A percentile compares a stretch with the other conserved stretches of the same genome.
phyloP scores from a whole-genome alignment of 2,113 vertebrate genomes.

The Chamaea fasciata region DNA sequence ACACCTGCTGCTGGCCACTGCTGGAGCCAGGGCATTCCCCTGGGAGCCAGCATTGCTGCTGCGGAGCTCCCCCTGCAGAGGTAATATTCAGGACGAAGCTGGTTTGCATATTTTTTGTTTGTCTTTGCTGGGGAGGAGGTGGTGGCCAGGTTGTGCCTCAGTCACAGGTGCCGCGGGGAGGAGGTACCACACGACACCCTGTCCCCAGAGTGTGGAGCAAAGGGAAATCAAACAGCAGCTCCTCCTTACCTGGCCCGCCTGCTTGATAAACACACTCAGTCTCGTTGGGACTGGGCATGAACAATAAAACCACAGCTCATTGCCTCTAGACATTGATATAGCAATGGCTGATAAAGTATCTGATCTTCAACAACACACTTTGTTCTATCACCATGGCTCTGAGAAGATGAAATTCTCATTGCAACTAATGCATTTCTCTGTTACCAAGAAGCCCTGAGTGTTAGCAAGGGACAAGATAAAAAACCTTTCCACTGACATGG shows the following conservation, averaged over 20 bases:
- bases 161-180: not conserved
- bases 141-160: not conserved
- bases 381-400: not conserved
- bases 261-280: slow-evolving; percentile 40
- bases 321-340: not conserved
- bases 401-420: not conserved
- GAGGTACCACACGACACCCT: not conserved
- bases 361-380: not conserved
- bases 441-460: not conserved
- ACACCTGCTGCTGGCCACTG: not conserved
- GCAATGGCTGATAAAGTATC: not conserved
- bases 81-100: not conserved
- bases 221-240: slow-evolving; percentile 9
- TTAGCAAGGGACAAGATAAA: not conserved
- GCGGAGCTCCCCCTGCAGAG: not conserved
- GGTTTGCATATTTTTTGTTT: not conserved
- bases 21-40: not conserved
- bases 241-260: slow-evolving; percentile 2
- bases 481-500: not conserved
- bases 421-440: not conserved
- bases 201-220: not conserved
- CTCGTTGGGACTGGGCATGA: not conserved
- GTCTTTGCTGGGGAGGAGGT: not conserved
- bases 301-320: not conserved
- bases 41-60: not conserved